Percentiles rank a stretch among this genome's conserved stretches.
Evolutionary conservation across 2,797 vertebrate species (phyloP).

Genomic region (Spea hammondii): DNA sequence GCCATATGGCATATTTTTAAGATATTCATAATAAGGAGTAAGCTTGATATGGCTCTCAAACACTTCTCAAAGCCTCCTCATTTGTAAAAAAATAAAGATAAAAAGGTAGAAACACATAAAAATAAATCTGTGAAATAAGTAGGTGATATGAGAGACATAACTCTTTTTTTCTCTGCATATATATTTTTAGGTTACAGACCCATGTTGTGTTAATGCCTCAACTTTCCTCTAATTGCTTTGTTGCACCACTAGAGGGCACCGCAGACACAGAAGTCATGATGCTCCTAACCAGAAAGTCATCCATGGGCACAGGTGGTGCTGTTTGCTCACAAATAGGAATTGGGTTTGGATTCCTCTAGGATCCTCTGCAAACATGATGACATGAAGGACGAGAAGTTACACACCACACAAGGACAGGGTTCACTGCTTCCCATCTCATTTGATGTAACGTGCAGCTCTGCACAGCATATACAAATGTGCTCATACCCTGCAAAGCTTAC

Average conservation of each 20-base stretch:
- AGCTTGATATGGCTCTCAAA: too few species aligned
- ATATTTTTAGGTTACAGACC: too few species aligned
- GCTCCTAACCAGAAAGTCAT: slow-evolving; percentile 1
- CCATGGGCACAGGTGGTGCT: slow-evolving; percentile 66
- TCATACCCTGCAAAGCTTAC: too few species aligned
- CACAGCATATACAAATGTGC: background rate
- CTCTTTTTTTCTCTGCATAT: too few species aligned
- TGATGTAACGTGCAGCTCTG: background rate
- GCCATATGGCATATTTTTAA: too few species aligned
- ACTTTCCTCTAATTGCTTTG: slow-evolving; percentile 10
- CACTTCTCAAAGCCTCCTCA: too few species aligned
- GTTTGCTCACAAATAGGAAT: slow-evolving; percentile 67
- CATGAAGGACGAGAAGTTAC: slow-evolving; percentile 15
- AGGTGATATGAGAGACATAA: too few species aligned
- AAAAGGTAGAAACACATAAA: too few species aligned
- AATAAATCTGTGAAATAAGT: too few species aligned
- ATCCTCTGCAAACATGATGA: slow-evolving; percentile 61
- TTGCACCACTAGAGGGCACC: slow-evolving; percentile 67
- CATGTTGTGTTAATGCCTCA: too few species aligned
- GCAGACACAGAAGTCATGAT: slow-evolving; percentile 54
- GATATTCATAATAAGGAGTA: too few species aligned
- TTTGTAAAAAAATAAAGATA: too few species aligned
- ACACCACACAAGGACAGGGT: background rate
- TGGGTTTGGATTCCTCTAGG: slow-evolving; percentile 34
- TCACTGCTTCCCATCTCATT: background rate